Evolutionary conservation across 1,140 invertebrate species (phyloP).

Genomic region (Pygmarrhopalites habei): DNA sequence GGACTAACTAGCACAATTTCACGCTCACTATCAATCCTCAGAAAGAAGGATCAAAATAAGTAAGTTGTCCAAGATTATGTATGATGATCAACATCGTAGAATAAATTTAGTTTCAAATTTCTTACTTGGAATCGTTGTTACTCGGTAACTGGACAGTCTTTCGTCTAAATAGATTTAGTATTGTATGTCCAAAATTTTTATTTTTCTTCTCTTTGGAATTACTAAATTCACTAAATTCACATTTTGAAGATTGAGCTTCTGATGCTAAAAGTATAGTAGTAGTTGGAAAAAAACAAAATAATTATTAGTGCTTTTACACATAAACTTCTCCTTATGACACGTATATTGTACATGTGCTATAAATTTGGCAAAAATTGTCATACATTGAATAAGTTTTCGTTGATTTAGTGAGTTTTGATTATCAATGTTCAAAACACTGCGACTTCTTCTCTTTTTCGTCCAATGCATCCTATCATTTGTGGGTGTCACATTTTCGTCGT

Average conservation of each 20-base stretch:
- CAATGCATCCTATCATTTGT: background rate
- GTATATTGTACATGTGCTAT: too few relatives aligned
- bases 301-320: too few relatives aligned
- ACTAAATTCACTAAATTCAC: background rate
- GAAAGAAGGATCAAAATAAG: slow-evolving; percentile 54
- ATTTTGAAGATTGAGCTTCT: background rate
- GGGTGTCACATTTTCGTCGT: slow-evolving; percentile 3
- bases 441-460: slow-evolving; percentile 20
- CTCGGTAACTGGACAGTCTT: slow-evolving; percentile 8
- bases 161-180: slow-evolving; percentile 36
- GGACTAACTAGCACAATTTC: slow-evolving; percentile 42
- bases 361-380: background rate
- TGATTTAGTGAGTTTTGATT: slow-evolving; percentile 15
- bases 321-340: too few relatives aligned
- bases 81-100: background rate
- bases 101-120: background rate
- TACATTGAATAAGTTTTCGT: slow-evolving; percentile 18
- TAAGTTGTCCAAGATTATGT: background rate
- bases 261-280: background rate
- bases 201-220: slow-evolving; percentile 10
- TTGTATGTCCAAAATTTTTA: slow-evolving; percentile 47
- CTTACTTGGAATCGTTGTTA: slow-evolving; percentile 11
- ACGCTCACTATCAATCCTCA: slow-evolving; percentile 47
- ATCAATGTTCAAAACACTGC: slow-evolving; percentile 23
- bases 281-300: too few relatives aligned